Evolutionary conservation across 2,888 invertebrate genomes (phyloP), one percentile per base, ranked within the genome.

Genomic region (Eilema griseolum): DNA sequence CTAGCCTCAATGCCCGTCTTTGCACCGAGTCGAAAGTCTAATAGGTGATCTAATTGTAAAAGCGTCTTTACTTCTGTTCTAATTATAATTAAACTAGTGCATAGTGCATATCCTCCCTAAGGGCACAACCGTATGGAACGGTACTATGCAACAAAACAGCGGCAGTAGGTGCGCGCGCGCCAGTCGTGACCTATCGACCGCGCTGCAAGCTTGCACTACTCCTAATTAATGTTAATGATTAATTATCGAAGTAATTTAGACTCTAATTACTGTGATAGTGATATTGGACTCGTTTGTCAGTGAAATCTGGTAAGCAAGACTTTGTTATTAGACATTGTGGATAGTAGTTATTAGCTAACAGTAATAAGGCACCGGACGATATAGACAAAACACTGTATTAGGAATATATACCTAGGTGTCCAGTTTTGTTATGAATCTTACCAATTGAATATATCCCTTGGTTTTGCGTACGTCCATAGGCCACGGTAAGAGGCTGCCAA

Each of bases 131-230:
- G 61, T n/a, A 41, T 28, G 37, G 57, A 52, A 10, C 65, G 69
- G 52, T 28, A 12, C 37, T 56, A 59, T 62, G 64, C 68, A 81
- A 79, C 77, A 83, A 81, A 81, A 83, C 72, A 63, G 62, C 57
- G 23, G 24, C 24, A 28, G 28, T n/a, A 10, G 60, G 20, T 79
- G 81, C 75, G 72, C 77, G 64, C 66, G 74, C 73, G 81, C 69
- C 79, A 77, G 79, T 81, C 67, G 41, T 59, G 56, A 66, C 52
- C 69, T 69, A 63, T 28, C 71, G 52, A 62, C 46, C 75, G 77
- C 75, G 73, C 70, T 66, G 60, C 70, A 24, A 69, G 16, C 69
- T 67, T 41, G 70, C 68, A 66, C 52, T 56, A 59, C 61, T 61
- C 26, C 24, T 66, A 72, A 66, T 69, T 68, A 56, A 57, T n/a